phyloP scores from a whole-genome alignment of 1,140 invertebrate genomes.

The Apocrypta bakeri region DNA sequence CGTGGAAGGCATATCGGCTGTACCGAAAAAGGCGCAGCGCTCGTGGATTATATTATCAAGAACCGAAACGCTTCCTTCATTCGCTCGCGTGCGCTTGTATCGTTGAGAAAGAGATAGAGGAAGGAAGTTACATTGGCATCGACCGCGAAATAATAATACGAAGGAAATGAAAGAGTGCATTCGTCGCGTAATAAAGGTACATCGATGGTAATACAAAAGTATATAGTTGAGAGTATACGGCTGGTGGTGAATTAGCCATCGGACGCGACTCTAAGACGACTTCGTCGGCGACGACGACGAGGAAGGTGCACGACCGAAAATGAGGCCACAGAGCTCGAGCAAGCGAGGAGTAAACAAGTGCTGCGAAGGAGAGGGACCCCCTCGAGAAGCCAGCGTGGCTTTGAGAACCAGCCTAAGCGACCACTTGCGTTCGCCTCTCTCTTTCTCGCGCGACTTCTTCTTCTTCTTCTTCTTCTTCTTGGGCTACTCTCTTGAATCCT shows the following conservation, averaged over 20 bases:
- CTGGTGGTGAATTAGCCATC: conserved; percentile 15
- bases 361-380: conserved; percentile 17
- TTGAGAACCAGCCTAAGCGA: conserved; percentile 34
- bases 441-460: conserved; percentile 26
- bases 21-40: background rate
- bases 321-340: conserved; percentile 38
- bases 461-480: conserved; percentile 7
- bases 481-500: background rate
- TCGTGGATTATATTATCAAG: background rate
- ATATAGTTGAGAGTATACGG: no score
- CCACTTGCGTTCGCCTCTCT: conserved; percentile 50
- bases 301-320: conserved; percentile 54
- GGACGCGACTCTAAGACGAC: background rate
- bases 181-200: background rate
- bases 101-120: no score
- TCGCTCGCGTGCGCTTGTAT: no score
- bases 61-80: background rate
- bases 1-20: no score
- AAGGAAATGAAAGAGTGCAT: background rate
- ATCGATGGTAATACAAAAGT: no score
- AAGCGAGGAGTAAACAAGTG: conserved; percentile 44
- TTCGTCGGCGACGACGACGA: conserved; percentile 8
- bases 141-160: background rate
- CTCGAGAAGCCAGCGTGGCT: conserved; percentile 25
- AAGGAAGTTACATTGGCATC: background rate